phyloP scores from a whole-genome alignment of 2,113 vertebrate genomes.

The Oncorhynchus tshawytscha region DNA sequence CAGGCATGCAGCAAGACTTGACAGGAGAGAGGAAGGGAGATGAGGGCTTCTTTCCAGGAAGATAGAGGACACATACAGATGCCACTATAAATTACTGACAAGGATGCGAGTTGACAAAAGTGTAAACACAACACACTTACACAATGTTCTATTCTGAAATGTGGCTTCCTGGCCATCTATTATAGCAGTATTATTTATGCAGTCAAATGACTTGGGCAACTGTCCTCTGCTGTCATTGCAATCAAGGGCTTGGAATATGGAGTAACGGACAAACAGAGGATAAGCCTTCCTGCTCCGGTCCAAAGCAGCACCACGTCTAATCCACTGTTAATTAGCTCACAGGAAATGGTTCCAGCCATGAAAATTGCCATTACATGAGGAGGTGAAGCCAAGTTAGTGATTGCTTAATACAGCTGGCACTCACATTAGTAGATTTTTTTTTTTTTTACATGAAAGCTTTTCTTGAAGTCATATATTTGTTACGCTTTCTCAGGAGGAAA shows the following conservation, averaged over 20 bases:
- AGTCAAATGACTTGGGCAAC: not conserved
- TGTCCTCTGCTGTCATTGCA: not conserved
- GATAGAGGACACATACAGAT: not conserved
- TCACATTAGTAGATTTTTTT: no score
- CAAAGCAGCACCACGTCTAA: not conserved
- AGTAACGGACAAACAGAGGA: not conserved
- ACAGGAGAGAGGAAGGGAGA: not conserved
- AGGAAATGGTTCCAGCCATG: not conserved
- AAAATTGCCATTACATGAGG: not conserved
- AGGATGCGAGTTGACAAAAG: not conserved
- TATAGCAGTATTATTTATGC: not conserved
- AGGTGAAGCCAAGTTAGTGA: not conserved
- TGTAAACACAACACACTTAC: not conserved
- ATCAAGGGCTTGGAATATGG: not conserved
- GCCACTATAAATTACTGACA: not conserved
- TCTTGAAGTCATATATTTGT: not conserved
- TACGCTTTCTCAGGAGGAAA: constrained; percentile 14
- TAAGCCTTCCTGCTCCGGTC: not conserved
- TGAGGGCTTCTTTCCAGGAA: not conserved
- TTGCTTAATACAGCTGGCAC: not conserved
- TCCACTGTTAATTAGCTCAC: not conserved
- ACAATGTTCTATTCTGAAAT: not conserved
- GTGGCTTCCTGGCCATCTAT: not conserved
- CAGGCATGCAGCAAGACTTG: not conserved
- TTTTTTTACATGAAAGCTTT: not conserved